Evolutionary conservation across 1,140 invertebrate genomes (phyloP).

Genomic region (Microplitis demolitor): DNA sequence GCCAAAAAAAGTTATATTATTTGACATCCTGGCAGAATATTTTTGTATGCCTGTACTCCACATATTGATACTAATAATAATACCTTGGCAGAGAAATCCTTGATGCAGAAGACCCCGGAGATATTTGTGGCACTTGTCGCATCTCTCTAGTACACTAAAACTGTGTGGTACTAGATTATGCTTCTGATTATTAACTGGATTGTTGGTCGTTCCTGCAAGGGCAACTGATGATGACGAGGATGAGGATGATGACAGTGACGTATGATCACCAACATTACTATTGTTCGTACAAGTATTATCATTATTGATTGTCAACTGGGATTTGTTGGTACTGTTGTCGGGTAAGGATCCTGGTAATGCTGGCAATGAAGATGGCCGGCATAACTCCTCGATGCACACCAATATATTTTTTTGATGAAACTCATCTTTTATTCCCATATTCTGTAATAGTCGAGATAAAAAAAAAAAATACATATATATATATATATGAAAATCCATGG

Average conservation of each 20-base stretch:
- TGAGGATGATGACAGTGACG: no score
- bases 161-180: constrained; percentile 69
- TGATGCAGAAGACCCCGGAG: constrained; percentile 74
- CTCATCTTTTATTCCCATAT: constrained; percentile 79
- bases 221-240: background rate
- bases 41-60: background rate
- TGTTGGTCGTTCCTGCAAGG: constrained; percentile 32
- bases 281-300: constrained; percentile 1
- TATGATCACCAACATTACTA: constrained; percentile 23
- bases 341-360: constrained; percentile 32
- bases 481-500: background rate
- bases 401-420: constrained; percentile 77
- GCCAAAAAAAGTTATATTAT: background rate
- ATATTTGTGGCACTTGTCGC: constrained; percentile 79
- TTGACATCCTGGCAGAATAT: background rate
- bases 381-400: constrained; percentile 73
- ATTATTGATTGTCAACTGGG: constrained; percentile 11
- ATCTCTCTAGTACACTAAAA: constrained; percentile 72
- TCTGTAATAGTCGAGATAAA: constrained; percentile 57
- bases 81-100: constrained; percentile 77
- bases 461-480: background rate
- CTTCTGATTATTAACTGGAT: constrained; percentile 30
- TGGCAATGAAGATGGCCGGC: constrained; percentile 52
- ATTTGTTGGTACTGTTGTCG: constrained; percentile 26
- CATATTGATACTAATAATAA: constrained; percentile 15